Base-by-base conservation (phyloP, 2,888 invertebrate genomes). In the Diarsia brunnea region DNA sequence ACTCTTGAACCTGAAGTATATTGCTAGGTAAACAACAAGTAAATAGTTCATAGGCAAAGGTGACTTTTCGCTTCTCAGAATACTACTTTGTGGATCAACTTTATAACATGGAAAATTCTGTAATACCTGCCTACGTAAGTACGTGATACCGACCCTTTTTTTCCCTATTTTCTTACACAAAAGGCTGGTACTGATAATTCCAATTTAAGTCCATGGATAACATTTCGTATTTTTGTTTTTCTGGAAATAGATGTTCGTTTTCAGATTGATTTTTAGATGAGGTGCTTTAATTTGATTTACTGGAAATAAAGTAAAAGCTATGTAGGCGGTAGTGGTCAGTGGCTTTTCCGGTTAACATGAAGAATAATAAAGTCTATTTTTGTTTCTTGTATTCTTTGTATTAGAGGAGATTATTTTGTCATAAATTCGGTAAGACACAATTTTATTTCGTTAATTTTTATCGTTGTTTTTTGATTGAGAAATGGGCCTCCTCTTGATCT, bases 61-160 rank as follows among this genome's bases (percentile, higher is more conserved):
- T 74, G 75, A 60, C 75, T 53, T 69, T 53, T 43, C 21, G 58
- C 65, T 79, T 75, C 81, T 55, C n/a, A 53, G 47, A 80, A 69
- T 47, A 63, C 55, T 75, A 67, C 70, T 81, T 76, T 58, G 60
- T 31, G 69, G 66, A 81, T 81, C 66, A 66, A 69, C 45, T 76
- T 65, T 58, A 47, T 61, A 76, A 81, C 51, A 63, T 67, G 47
- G 69, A 76, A 45, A 55, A 81, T 53, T 66, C 60, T 47, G 21
- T 53, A 55, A 69, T 75, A 79, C 68, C 68, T 65, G 64, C 31
- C 60, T 76, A 67, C 61, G 70, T 55, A 70, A 75, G 61, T 64
- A 81, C 69, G 76, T 79, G 79, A 79, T 67, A 67, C 79, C 67
- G 61, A 81, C 69, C 80, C 76, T 75, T 79, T 76, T 68, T 63